A percentile compares a stretch with the other conserved stretches of the same genome.
Evolutionary conservation across 2,888 invertebrate genomes (phyloP).

Genomic region (Drosophila kokeensis): DNA sequence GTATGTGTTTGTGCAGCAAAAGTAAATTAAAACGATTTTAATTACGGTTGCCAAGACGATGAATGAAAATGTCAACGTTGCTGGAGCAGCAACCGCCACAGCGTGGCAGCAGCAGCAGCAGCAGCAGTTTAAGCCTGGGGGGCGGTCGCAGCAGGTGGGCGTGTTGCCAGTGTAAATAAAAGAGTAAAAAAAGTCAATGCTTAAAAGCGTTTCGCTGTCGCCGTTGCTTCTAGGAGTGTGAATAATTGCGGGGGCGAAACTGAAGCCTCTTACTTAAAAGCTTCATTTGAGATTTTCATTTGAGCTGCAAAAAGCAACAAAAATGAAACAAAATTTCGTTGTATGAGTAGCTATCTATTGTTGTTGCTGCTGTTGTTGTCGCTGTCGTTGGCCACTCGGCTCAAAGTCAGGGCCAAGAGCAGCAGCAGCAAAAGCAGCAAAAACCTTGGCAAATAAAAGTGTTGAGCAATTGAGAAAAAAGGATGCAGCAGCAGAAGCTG

Average conservation of each 20-base stretch:
- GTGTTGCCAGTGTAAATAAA: conserved; percentile 7
- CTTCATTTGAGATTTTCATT: conserved; percentile 61
- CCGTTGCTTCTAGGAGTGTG: conserved; percentile 55
- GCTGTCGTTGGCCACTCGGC: conserved; percentile 55
- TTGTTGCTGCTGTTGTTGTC: conserved; percentile 7
- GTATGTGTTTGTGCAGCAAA: conserved; percentile 61
- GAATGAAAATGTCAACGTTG: conserved; percentile 82
- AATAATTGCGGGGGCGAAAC: conserved; percentile 67
- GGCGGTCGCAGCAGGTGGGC: conserved; percentile 54
- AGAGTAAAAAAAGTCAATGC: conserved; percentile 28
- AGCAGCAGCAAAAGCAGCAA: conserved; percentile 37
- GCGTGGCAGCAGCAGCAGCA: conserved; percentile 26
- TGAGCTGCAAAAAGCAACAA: conserved; percentile 40
- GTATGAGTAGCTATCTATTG: conserved; percentile 5
- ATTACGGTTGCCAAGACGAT: conserved; percentile 83
- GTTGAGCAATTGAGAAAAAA: conserved; percentile 25
- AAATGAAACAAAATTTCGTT: conserved; percentile 31
- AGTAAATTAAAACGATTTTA: conserved; percentile 83
- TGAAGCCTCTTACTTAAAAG: conserved; percentile 53
- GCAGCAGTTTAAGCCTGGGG: conserved; percentile 32
- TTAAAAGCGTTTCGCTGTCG: conserved; percentile 76
- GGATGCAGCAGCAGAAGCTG: conserved; percentile 36
- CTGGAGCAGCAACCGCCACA: conserved; percentile 26
- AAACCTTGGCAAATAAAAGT: conserved; percentile 51
- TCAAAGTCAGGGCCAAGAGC: conserved; percentile 78